A percentile compares a stretch with the other conserved stretches of the same genome.
Conservation (phyloP, 2,888 invertebrate species). For the Corbicula japonica region DNA sequence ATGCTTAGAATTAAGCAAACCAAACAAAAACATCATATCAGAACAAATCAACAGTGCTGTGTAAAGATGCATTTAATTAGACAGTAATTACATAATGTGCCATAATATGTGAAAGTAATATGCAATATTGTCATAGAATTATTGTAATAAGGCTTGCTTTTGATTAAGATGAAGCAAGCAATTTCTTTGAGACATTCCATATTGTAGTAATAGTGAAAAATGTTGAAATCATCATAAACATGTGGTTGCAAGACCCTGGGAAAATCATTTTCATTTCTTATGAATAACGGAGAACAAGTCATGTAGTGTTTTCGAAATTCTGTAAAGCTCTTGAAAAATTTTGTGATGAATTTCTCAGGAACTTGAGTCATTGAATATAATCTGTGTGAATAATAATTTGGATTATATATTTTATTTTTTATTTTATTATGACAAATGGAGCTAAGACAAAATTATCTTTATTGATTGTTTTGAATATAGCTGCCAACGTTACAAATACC, state of each 20-base stretch:
- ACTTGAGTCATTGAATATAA: not conserved
- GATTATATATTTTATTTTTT: slow-evolving; percentile 1
- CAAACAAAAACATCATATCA: too few species aligned
- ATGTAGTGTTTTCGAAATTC: slow-evolving; percentile 9
- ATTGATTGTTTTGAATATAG: too few species aligned
- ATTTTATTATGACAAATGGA: too few species aligned
- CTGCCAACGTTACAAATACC: too few species aligned
- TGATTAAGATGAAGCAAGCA: slow-evolving; percentile 16
- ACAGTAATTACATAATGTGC: too few species aligned
- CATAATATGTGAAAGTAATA: too few species aligned
- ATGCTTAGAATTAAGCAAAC: slow-evolving; percentile 6
- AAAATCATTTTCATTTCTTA: slow-evolving; percentile 26
- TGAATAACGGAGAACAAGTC: slow-evolving; percentile 21
- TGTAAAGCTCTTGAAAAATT: too few species aligned
- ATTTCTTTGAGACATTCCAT: slow-evolving; percentile 28
- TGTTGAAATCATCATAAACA: slow-evolving; percentile 46
- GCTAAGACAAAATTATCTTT: too few species aligned
- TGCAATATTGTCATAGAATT: too few species aligned
- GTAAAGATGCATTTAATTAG: too few species aligned
- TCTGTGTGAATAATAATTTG: not conserved
- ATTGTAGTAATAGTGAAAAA: slow-evolving; percentile 26
- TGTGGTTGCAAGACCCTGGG: slow-evolving; percentile 43
- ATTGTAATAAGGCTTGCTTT: slow-evolving; percentile 3
- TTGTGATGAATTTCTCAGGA: too few species aligned
- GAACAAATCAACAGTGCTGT: too few species aligned